These are phyloP conservation scores for Drosophila rellima DNA, from an alignment of 2,888 invertebrate species.

Conservation along the genomic window DNA sequence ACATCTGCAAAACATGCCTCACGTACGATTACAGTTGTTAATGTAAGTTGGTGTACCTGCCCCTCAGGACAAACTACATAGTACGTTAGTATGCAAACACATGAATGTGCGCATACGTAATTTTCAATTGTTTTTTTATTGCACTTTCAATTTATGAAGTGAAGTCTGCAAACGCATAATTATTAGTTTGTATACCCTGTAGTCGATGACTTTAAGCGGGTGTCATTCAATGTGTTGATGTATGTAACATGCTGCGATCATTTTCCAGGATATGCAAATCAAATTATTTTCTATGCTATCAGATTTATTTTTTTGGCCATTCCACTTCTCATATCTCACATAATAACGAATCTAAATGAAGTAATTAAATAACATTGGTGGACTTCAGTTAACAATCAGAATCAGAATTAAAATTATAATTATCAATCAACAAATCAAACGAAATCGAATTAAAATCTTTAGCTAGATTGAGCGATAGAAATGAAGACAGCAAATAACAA, in stretches of 20 bases:
- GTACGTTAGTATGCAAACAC: conserved; percentile 1
- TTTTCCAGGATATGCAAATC: background rate
- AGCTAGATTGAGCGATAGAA: background rate
- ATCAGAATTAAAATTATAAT: conserved; percentile 2
- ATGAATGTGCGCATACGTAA: conserved; percentile 10
- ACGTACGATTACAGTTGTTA: conserved; percentile 30
- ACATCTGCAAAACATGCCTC: conserved; percentile 45
- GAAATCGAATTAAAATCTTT: conserved; percentile 1
- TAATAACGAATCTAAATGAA: background rate
- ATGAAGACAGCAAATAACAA: conserved; percentile 11
- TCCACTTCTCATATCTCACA: background rate
- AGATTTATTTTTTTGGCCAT: background rate
- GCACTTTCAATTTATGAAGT: background rate
- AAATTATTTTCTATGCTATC: background rate
- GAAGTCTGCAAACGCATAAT: background rate
- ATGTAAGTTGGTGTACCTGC: conserved; percentile 28
- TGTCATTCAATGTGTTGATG: background rate
- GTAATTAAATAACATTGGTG: background rate
- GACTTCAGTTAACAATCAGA: conserved; percentile 8
- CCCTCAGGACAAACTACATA: conserved; percentile 1
- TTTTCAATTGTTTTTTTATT: background rate
- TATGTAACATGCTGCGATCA: background rate
- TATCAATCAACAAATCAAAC: conserved; percentile 4
- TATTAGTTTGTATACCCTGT: background rate
- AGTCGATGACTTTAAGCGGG: background rate